phyloP scores from a whole-genome alignment of 2,888 invertebrate species.

The Sphaerophoria rueppellii region DNA sequence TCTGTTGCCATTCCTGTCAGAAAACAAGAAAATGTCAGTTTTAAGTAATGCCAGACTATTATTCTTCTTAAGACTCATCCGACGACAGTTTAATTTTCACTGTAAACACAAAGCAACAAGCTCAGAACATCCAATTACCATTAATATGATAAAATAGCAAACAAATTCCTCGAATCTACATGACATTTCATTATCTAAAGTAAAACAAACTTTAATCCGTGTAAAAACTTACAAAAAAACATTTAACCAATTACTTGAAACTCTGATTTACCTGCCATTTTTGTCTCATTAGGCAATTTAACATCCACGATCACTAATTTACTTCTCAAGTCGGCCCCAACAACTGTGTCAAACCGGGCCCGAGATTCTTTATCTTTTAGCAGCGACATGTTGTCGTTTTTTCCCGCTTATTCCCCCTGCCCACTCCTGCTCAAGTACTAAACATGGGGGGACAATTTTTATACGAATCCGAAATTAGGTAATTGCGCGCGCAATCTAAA shows the following conservation, averaged over 20 bases:
- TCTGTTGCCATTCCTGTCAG: too few species aligned
- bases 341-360: slow-evolving; percentile 67
- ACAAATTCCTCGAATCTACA: slow-evolving; percentile 39
- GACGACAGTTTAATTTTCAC: background rate
- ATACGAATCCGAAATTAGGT: slow-evolving; percentile 66
- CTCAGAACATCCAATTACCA: slow-evolving; percentile 9
- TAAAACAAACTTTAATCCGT: slow-evolving; percentile 66
- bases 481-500: slow-evolving; percentile 70
- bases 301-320: slow-evolving; percentile 73
- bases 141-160: background rate
- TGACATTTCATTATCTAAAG: slow-evolving; percentile 72
- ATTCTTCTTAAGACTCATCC: too few species aligned
- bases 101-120: too few species aligned
- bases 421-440: background rate
- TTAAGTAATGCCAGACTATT: too few species aligned
- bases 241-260: slow-evolving; percentile 70
- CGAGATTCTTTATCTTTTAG: slow-evolving; percentile 65
- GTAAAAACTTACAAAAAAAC: slow-evolving; percentile 58
- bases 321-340: slow-evolving; percentile 68
- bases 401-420: background rate
- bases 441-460: slow-evolving; percentile 44
- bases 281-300: slow-evolving; percentile 70
- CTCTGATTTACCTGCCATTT: slow-evolving; percentile 70
- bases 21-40: too few species aligned
- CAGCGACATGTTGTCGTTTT: slow-evolving; percentile 55